Evolutionary conservation across 2,113 vertebrate species (phyloP).

Genomic region (Junco hyemalis): DNA sequence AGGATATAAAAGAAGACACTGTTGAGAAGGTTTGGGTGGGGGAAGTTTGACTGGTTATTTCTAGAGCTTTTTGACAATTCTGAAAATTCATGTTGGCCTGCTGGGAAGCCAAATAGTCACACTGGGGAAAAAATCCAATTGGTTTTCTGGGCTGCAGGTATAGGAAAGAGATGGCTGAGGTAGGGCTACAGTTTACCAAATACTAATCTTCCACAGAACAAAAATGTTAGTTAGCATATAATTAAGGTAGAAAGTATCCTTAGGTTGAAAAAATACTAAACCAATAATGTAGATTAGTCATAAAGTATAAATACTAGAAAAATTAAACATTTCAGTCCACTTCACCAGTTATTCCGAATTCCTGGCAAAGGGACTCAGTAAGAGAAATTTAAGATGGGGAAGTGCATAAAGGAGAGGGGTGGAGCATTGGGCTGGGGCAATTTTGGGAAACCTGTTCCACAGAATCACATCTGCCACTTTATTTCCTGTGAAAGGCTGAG

Average conservation of each 20-base stretch:
- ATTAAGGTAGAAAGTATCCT: background rate
- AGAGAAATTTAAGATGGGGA: background rate
- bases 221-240: background rate
- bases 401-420: background rate
- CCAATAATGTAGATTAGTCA: background rate
- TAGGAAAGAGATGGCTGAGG: background rate
- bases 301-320: background rate
- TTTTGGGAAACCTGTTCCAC: background rate
- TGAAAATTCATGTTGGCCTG: background rate
- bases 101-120: background rate
- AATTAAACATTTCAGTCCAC: background rate
- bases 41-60: background rate
- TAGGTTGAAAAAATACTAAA: background rate
- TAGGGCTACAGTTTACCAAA: background rate
- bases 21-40: background rate
- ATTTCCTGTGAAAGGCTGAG: background rate
- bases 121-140: background rate
- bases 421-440: background rate
- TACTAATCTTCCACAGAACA: background rate
- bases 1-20: background rate
- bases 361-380: background rate
- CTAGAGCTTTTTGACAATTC: background rate
- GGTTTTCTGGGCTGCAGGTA: background rate
- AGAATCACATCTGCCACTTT: background rate
- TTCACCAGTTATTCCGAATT: background rate